These are phyloP conservation scores for Ametastegia equiseti DNA, from an alignment of 2,888 invertebrate genomes.

Conservation along the genomic window DNA sequence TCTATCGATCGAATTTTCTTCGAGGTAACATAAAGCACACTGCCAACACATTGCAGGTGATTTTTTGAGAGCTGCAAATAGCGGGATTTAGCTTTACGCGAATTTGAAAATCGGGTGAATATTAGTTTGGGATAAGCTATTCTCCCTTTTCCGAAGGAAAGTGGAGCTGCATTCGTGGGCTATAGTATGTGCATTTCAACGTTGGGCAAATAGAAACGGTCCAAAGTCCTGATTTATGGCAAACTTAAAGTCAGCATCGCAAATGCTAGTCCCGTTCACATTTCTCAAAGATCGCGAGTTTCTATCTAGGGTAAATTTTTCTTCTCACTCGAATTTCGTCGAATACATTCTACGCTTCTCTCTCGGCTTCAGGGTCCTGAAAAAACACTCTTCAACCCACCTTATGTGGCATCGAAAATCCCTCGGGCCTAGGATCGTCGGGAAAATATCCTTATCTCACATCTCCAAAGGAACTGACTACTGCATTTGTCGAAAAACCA, in stretches of 20 bases:
- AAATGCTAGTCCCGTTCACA: too few species aligned
- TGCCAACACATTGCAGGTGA: not conserved
- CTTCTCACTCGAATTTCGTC: not conserved
- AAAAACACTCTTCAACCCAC: not conserved
- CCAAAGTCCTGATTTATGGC: too few species aligned
- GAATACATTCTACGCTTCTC: not conserved
- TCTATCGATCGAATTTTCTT: not conserved
- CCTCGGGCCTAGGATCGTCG: not conserved
- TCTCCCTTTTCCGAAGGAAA: not conserved
- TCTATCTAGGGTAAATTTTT: not conserved
- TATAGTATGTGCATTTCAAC: slow-evolving; percentile 40
- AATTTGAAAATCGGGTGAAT: not conserved
- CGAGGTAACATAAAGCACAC: not conserved
- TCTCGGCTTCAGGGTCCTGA: not conserved
- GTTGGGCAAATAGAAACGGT: slow-evolving; percentile 24
- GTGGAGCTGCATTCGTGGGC: not conserved
- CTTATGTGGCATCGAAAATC: not conserved
- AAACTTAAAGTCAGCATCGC: too few species aligned
- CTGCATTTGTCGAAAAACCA: not conserved
- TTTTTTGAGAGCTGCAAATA: too few species aligned
- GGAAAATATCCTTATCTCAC: too few species aligned
- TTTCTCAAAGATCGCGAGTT: not conserved
- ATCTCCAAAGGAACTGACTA: not conserved
- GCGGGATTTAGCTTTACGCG: too few species aligned
- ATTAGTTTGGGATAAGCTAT: not conserved